Base-by-base conservation (phyloP, 1,140 invertebrate species). In the Nixonia krombeini region DNA sequence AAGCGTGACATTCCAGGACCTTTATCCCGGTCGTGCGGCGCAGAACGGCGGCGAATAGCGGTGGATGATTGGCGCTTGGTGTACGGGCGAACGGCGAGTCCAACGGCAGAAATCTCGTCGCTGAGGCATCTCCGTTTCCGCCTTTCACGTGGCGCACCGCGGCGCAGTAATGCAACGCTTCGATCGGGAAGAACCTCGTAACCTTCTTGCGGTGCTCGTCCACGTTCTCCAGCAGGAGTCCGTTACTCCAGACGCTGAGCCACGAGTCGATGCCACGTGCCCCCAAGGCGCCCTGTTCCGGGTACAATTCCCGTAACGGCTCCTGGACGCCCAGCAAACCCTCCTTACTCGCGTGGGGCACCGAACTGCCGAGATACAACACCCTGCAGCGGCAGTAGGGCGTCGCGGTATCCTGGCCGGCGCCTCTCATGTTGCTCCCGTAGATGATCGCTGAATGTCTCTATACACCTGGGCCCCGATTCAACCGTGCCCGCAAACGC, bases 1-100 rank as follows among this genome's bases (percentile, higher is more conserved):
- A 99, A 17, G 96, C 96, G 86, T 99, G 97, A 87, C 98, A 99
- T 86, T 99, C 98, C 7, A 99, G 88, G 9, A 99, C 96, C 86
- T 99, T 99, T 66, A 99, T 97, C n/a, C 98, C 97, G 5, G 94
- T 94, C 1, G 96, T 98, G 29, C 97, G 89, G 21, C 97, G 88
- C 31, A 99, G 86, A 38, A 99, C 98, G 50, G 96, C 96, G 21
- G 97, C 96, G 85, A 99, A 99, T 31, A 99, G 89, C 5, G 98
- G 97, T 28, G 98, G 98, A 81, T 97, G 94, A 78, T 95, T 93
- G 44, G 91, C 90, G 62, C 91, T 95, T 15, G 93, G 96, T 49
- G 92, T 92, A 29, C 95, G 88, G 0, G 96, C 95, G 82, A 98
- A 98, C 6, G 96, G 96, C 35, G 96, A 97, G 82, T 99, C 97